These are phyloP conservation scores for Loxodonta africana DNA, from an alignment of 2,113 vertebrate genomes.

Conservation along the genomic window DNA sequence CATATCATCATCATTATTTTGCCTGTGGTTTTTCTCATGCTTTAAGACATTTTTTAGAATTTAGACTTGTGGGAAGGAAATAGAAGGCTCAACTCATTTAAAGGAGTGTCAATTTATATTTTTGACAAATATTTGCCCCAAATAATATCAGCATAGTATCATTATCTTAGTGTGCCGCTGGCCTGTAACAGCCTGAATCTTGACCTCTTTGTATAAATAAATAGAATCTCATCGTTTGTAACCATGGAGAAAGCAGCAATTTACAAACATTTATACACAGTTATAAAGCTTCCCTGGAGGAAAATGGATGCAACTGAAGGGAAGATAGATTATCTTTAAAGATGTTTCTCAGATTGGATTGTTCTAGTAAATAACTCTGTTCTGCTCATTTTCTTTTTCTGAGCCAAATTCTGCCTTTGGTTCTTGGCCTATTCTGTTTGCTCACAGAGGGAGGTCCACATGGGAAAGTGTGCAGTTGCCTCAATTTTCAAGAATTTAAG, in stretches of 20 bases:
- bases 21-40: conserved; percentile 62
- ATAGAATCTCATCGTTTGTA: conserved; percentile 82
- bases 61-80: conserved; percentile 45
- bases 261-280: conserved; percentile 86
- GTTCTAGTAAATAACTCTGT: conserved; percentile 76
- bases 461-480: conserved; percentile 41
- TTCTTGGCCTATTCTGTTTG: conserved; percentile 55
- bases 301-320: conserved; percentile 73
- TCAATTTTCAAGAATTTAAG: conserved; percentile 75
- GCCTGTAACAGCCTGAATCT: conserved; percentile 70
- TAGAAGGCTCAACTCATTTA: conserved; percentile 32
- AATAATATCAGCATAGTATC: conserved; percentile 72
- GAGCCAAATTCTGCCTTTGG: conserved; percentile 71
- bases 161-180: conserved; percentile 63
- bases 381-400: conserved; percentile 65
- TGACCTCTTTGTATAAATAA: conserved; percentile 86
- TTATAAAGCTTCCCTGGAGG: conserved; percentile 83
- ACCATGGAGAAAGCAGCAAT: conserved; percentile 81
- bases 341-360: conserved; percentile 80
- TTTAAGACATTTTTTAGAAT: conserved; percentile 52
- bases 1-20: conserved; percentile 1
- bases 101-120: conserved; percentile 75
- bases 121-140: conserved; percentile 85
- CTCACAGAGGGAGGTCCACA: conserved; percentile 73
- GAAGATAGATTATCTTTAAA: conserved; percentile 86